Conservation (phyloP, 2,888 invertebrate species). For the Sminthurides aquaticus region DNA sequence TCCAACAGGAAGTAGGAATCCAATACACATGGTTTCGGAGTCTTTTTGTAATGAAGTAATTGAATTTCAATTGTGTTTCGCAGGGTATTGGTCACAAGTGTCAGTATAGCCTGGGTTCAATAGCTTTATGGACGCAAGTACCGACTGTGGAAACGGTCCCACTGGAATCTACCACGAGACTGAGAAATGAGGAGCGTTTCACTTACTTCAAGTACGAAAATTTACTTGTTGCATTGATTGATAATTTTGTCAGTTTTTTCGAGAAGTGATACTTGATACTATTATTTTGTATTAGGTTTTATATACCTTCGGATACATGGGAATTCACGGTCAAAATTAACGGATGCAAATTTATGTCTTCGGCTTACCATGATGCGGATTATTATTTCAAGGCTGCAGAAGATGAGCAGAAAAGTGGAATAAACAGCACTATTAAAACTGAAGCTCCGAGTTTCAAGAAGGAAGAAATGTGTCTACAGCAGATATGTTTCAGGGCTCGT, state of each 20-base stretch:
- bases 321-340: constrained; percentile 48
- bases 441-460: background rate
- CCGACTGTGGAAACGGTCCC: constrained; percentile 48
- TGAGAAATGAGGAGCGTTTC: constrained; percentile 47
- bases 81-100: constrained; percentile 51
- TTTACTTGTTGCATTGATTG: too few species aligned
- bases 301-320: constrained; percentile 50
- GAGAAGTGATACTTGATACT: too few species aligned
- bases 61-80: too few species aligned
- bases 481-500: constrained; percentile 47
- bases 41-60: background rate
- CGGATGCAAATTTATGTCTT: constrained; percentile 47
- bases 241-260: too few species aligned
- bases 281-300: too few species aligned
- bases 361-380: constrained; percentile 17
- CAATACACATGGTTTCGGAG: too few species aligned
- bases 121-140: constrained; percentile 50
- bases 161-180: constrained; percentile 46
- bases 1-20: constrained; percentile 49
- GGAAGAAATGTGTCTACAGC: constrained; percentile 46
- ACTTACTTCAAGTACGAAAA: constrained; percentile 52
- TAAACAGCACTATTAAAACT: background rate
- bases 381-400: background rate
- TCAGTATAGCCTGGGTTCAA: constrained; percentile 50
- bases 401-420: background rate